Evolutionary conservation across 2,888 invertebrate species (phyloP), one percentile per base, ranked within the genome.

Genomic region (Thera obeliscata): DNA sequence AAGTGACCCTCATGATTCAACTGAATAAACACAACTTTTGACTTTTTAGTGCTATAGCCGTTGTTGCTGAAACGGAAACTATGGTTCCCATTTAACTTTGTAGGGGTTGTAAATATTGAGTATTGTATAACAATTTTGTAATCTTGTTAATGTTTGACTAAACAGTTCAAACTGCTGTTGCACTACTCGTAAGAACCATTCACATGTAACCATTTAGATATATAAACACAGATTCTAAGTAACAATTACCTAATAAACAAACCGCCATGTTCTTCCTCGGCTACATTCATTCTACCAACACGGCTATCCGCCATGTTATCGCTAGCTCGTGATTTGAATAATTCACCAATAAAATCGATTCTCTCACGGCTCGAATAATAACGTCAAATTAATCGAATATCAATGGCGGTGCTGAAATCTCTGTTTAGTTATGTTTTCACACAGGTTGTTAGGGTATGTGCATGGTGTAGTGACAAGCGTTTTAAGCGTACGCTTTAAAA

Each of bases 271-370:
- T 46, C 9, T 2, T 46, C 55, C 43, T 36, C 59, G 55, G 59
- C 59, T 54, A 64, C 58, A 64, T 63, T 49, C 62, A 63, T 72
- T 66, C 59, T 43, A 62, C 64, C 41, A 56, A 67, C 57, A 71
- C 59, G 73, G 66, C 67, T 73, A 68, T 70, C 73, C 52, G 36
- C 36, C 38, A 64, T 67, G 69, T 70, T 59, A 73, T 74, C 71
- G 71, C 62, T 64, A 36, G 61, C 66, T 61, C 52, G 61, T 69
- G 43, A 72, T 67, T 71, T 71, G 67, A 71, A 71, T 71, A 70
- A 74, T 73, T 66, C 67, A 61, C 56, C 56, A 67, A 69, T 73
- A 74, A 73, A 74, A 70, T 64, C 46, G 46, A 67, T 71, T 73
- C 48, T 67, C 71, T 66, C 71, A 73, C 69, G 67, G 64, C 33